A percentile compares a stretch with the other conserved stretches of the same genome.
These are phyloP conservation scores for Scaptomyza flava DNA, from an alignment of 2,888 invertebrate species.

Conservation along the genomic window DNA sequence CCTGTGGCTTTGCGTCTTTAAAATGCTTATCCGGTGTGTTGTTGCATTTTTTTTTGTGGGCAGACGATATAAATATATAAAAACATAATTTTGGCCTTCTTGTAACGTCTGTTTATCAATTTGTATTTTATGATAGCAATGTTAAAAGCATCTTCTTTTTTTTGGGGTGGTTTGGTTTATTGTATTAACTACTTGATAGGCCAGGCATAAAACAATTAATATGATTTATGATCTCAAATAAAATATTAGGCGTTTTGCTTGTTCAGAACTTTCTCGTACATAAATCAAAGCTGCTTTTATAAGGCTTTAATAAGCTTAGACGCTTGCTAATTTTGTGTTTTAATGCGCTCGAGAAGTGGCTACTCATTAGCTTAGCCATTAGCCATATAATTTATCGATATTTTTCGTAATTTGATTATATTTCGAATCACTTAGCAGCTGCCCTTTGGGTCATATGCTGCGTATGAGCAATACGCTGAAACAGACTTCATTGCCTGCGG, in stretches of 20 bases:
- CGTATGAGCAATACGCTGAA: constrained; percentile 54
- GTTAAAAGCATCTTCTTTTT: constrained; percentile 1
- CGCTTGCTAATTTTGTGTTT: constrained; percentile 34
- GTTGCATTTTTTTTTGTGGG: background rate
- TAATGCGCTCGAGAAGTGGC: constrained; percentile 18
- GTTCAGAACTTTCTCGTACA: background rate
- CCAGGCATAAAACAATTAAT: constrained; percentile 55
- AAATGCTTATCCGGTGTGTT: constrained; percentile 24
- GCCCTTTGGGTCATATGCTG: constrained; percentile 29
- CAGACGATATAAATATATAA: constrained; percentile 18
- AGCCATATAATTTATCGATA: constrained; percentile 23
- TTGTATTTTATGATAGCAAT: constrained; percentile 49
- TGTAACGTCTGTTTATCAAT: constrained; percentile 54
- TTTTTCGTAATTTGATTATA: constrained; percentile 33
- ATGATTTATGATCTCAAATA: constrained; percentile 56
- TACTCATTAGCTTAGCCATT: constrained; percentile 37
- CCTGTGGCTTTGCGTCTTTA: constrained; percentile 53
- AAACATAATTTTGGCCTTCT: constrained; percentile 24
- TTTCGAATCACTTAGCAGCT: constrained; percentile 14
- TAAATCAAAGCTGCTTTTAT: constrained; percentile 28
- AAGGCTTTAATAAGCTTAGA: constrained; percentile 39
- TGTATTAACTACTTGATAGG: constrained; percentile 14
- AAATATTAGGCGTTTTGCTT: constrained; percentile 3
- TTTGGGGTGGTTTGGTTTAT: constrained; percentile 3
- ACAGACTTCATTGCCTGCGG: constrained; percentile 43